Evolutionary conservation across 1,140 invertebrate genomes (phyloP).

Genomic region (Apis dorsata): DNA sequence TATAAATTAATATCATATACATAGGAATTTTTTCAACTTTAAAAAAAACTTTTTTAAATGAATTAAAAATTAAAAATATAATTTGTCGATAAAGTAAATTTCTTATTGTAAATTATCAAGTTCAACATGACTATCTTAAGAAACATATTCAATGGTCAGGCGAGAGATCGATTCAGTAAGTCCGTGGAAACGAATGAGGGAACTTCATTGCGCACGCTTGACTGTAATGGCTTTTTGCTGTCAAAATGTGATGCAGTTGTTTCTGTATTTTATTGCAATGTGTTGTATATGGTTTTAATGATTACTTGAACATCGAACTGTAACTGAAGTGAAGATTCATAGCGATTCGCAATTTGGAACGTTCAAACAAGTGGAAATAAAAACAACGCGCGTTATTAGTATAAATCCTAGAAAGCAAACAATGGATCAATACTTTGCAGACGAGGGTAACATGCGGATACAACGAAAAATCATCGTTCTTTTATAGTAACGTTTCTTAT

Average conservation of each 20-base stretch:
- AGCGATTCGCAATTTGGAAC: slow-evolving; percentile 11
- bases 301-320: not conserved
- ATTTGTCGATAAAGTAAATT: slow-evolving; percentile 41
- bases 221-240: slow-evolving; percentile 25
- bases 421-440: slow-evolving; percentile 75
- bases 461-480: slow-evolving; percentile 51
- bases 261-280: slow-evolving; percentile 12
- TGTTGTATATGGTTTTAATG: not conserved
- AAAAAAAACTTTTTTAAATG: not conserved
- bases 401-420: slow-evolving; percentile 62
- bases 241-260: slow-evolving; percentile 48
- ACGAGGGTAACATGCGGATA: slow-evolving; percentile 58
- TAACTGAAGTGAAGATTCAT: not conserved
- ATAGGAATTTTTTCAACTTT: too few relatives aligned
- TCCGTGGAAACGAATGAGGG: slow-evolving; percentile 35
- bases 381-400: slow-evolving; percentile 52
- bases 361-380: slow-evolving; percentile 49
- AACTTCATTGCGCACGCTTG: slow-evolving; percentile 31
- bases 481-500: slow-evolving; percentile 16
- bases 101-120: not conserved
- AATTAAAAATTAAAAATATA: not conserved
- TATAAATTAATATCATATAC: not conserved
- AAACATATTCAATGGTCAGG: slow-evolving; percentile 19
- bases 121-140: not conserved
- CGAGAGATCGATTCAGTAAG: slow-evolving; percentile 58